Conservation (phyloP, 1,140 invertebrate genomes). For the Brachionus asplanchnoidis region DNA sequence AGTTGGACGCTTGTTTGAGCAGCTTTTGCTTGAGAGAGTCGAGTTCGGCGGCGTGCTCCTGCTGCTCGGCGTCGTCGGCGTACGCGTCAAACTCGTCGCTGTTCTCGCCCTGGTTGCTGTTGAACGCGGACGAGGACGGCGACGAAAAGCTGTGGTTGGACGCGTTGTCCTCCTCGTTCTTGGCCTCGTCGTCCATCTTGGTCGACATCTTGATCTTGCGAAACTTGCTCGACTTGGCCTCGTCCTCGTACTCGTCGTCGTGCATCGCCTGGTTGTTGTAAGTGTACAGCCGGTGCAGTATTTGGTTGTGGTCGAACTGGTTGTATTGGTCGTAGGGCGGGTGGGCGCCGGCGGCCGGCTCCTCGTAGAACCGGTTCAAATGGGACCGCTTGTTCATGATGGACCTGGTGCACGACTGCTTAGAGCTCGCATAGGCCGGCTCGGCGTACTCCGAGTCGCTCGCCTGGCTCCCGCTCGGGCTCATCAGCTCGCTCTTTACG, state of each 20-base stretch:
- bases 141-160: conserved; percentile 14
- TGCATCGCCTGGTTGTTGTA: conserved; percentile 7
- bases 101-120: conserved; percentile 23
- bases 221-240: conserved; percentile 15
- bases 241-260: not conserved
- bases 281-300: not conserved
- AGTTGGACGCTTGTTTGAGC: not conserved
- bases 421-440: not conserved
- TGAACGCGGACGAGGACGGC: conserved; percentile 14
- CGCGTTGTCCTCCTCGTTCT: not conserved
- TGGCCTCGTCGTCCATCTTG: not conserved
- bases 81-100: not conserved
- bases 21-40: not conserved
- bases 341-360: not conserved
- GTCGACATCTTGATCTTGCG: not conserved
- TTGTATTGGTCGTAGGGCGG: not conserved
- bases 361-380: not conserved
- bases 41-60: not conserved
- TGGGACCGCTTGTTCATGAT: conserved; percentile 22
- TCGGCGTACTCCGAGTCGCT: not conserved
- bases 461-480: not conserved
- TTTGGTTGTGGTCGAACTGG: conserved; percentile 3
- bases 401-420: not conserved
- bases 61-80: not conserved
- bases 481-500: conserved; percentile 14